A percentile compares a stretch with the other conserved stretches of the same genome.
phyloP scores from a whole-genome alignment of 2,113 vertebrate genomes.

The Oryzias curvinotus region DNA sequence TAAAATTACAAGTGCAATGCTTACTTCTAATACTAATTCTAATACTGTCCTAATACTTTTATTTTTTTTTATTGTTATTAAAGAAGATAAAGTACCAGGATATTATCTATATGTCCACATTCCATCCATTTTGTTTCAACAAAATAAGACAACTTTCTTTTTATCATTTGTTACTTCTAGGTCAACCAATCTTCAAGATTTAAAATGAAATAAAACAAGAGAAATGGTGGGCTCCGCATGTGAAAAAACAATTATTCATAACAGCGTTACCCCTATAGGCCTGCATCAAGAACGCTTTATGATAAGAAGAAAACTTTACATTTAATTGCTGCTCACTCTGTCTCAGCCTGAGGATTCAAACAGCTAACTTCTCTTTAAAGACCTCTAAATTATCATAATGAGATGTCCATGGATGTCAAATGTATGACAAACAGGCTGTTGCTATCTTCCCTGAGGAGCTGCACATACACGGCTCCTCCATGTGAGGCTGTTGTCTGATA shows the following conservation, averaged over 20 bases:
- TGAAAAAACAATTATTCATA: neutral
- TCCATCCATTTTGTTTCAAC: too few species aligned
- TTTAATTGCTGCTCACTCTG: slow-evolving; percentile 18
- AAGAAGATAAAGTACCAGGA: too few species aligned
- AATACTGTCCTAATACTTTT: too few species aligned
- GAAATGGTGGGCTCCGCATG: neutral
- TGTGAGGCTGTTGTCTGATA: slow-evolving; percentile 31
- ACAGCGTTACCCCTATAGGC: slow-evolving; percentile 1
- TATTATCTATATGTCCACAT: too few species aligned
- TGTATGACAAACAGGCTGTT: slow-evolving; percentile 39
- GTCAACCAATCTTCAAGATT: neutral
- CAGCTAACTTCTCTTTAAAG: slow-evolving; percentile 40
- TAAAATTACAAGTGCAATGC: too few species aligned
- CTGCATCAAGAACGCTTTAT: slow-evolving; percentile 6
- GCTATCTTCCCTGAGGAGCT: slow-evolving; percentile 29
- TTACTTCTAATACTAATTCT: too few species aligned
- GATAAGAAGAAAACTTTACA: slow-evolving; percentile 12
- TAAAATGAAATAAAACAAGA: neutral
- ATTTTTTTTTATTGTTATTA: too few species aligned
- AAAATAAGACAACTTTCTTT: too few species aligned
- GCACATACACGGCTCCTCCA: slow-evolving; percentile 11
- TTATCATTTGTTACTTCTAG: too few species aligned
- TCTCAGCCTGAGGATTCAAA: slow-evolving; percentile 37
- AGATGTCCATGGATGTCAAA: slow-evolving; percentile 38
- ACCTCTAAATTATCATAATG: slow-evolving; percentile 63